Evolutionary conservation across 2,888 invertebrate genomes (phyloP).

Genomic region (Nemoura dubitans): DNA sequence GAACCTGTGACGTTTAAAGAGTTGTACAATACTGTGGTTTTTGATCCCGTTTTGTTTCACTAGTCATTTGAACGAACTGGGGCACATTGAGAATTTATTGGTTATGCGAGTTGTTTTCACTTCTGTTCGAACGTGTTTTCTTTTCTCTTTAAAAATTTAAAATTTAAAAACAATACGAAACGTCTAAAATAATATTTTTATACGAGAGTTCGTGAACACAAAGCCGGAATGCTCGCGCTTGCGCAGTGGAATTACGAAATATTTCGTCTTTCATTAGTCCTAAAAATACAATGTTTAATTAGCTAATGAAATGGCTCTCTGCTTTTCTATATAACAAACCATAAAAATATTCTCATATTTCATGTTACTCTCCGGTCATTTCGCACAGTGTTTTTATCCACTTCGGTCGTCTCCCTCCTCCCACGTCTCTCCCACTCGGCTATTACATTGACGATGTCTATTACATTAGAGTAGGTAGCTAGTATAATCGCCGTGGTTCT

Average conservation of each 20-base stretch:
- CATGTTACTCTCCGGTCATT: not conserved
- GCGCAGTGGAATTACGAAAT: not conserved
- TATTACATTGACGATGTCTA: not conserved
- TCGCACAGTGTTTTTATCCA: not conserved
- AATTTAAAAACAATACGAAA: not conserved
- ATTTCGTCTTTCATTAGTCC: not conserved
- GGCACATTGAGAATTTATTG: no score
- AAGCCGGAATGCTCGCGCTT: not conserved
- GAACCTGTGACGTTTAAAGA: no score
- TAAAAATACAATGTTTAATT: not conserved
- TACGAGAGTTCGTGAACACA: not conserved
- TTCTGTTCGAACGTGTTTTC: not conserved
- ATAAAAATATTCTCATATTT: conserved; percentile 12
- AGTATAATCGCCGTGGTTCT: not conserved
- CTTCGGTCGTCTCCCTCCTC: not conserved
- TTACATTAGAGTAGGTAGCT: not conserved
- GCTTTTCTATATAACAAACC: not conserved
- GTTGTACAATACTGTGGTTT: no score
- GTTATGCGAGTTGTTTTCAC: not conserved
- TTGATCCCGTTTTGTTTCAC: no score
- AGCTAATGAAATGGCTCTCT: not conserved
- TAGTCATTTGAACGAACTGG: no score
- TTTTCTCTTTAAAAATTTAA: not conserved
- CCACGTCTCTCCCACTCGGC: not conserved
- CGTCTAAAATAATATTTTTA: not conserved